Conservation (phyloP, 2,113 vertebrate species). For the Benitochromis conjunctus region DNA sequence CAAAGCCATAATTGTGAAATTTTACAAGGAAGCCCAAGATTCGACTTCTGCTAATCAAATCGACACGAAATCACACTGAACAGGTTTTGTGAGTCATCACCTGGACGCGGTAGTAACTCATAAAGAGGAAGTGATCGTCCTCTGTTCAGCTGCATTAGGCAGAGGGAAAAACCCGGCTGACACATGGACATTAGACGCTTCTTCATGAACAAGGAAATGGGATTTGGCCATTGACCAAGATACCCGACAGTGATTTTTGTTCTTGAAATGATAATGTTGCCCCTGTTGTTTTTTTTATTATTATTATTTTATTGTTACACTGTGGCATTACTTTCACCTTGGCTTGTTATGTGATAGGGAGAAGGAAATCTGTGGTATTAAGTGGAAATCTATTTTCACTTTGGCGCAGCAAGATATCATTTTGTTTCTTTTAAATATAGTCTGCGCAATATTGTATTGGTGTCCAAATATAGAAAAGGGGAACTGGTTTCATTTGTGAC, state of each 20-base stretch:
- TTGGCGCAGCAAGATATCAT: background rate
- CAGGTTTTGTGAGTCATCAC: constrained; percentile 11
- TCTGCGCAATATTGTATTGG: background rate
- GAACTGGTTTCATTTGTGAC: background rate
- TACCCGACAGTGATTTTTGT: background rate
- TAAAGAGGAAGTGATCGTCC: constrained; percentile 44
- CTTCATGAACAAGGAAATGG: constrained; percentile 19
- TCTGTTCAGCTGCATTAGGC: background rate
- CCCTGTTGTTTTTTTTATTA: background rate
- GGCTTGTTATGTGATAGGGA: background rate
- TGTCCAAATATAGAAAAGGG: background rate
- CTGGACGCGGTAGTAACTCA: background rate
- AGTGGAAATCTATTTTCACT: background rate
- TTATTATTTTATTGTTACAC: background rate
- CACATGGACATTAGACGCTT: background rate
- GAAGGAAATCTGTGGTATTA: background rate
- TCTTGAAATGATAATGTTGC: background rate
- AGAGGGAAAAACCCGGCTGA: constrained; percentile 15
- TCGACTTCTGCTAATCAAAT: background rate
- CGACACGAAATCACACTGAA: background rate
- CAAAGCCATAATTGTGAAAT: background rate
- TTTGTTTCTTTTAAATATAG: background rate
- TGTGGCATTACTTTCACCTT: background rate
- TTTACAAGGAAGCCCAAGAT: background rate
- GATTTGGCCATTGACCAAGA: background rate